These are phyloP conservation scores for Aphis gossypii DNA, from an alignment of 1,140 invertebrate genomes.

Conservation along the genomic window DNA sequence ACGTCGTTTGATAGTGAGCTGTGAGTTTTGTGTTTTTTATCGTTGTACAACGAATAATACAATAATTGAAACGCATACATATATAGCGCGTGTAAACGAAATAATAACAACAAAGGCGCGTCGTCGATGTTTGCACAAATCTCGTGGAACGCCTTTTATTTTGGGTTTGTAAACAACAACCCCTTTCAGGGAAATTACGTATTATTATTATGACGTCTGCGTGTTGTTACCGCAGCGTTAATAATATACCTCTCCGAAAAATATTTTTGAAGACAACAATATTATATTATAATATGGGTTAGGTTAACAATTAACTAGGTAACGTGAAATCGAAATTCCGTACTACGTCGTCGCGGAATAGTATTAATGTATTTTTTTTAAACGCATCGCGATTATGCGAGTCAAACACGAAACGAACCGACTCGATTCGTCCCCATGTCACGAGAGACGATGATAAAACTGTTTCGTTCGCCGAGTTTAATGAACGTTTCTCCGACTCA, in stretches of 20 bases:
- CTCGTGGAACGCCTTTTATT: background rate
- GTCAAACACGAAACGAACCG: background rate
- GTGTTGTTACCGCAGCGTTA: background rate
- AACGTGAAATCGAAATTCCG: background rate
- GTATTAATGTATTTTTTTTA: background rate
- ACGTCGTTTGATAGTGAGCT: no score
- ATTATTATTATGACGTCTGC: conserved; percentile 8
- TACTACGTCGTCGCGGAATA: background rate
- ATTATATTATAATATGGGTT: no score
- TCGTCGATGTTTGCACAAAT: conserved; percentile 27
- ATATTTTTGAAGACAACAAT: background rate
- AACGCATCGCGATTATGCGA: background rate
- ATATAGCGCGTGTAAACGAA: background rate
- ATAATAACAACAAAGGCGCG: background rate
- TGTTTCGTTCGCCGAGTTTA: background rate
- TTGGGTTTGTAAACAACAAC: conserved; percentile 16
- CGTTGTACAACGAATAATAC: background rate
- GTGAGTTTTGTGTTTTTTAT: background rate
- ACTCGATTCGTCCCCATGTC: background rate
- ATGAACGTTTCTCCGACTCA: background rate
- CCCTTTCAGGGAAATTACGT: conserved; percentile 15
- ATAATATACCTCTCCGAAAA: background rate
- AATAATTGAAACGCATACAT: background rate
- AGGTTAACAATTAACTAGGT: no score
- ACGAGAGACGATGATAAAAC: background rate